Conservation (phyloP, 2,888 invertebrate species). For the Leptopterna dolabrata region DNA sequence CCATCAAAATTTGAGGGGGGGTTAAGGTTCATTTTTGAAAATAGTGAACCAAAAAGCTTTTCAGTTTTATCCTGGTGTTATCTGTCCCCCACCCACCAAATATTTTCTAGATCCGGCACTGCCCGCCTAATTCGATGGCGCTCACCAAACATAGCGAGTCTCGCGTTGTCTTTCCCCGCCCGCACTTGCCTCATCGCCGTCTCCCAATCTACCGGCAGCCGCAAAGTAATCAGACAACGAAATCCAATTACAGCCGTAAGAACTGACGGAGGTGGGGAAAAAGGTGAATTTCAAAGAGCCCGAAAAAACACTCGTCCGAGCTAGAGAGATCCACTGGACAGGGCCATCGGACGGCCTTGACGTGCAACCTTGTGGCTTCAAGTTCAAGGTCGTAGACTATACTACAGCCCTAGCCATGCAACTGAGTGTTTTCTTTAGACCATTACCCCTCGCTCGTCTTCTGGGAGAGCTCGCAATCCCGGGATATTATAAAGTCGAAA, state of each 20-base stretch:
- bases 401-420: background rate
- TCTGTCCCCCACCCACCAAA: no score
- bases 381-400: background rate
- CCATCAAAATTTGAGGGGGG: no score
- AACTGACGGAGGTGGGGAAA: background rate
- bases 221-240: background rate
- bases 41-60: no score
- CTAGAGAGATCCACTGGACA: background rate
- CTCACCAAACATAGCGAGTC: background rate
- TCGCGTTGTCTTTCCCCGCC: background rate
- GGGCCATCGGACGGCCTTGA: constrained; percentile 37
- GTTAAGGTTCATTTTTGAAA: no score
- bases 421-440: background rate
- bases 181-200: background rate
- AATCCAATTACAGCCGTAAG: background rate
- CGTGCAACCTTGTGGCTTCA: background rate
- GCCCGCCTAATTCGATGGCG: no score
- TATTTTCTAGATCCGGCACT: no score
- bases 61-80: no score
- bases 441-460: background rate
- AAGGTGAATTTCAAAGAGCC: constrained; percentile 7
- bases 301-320: background rate
- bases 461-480: background rate
- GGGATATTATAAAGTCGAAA: background rate
- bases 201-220: background rate